Percentiles rank a stretch among this genome's conserved stretches.
Evolutionary conservation across 2,888 invertebrate genomes (phyloP).

Genomic region (Oeneis ivallda): DNA sequence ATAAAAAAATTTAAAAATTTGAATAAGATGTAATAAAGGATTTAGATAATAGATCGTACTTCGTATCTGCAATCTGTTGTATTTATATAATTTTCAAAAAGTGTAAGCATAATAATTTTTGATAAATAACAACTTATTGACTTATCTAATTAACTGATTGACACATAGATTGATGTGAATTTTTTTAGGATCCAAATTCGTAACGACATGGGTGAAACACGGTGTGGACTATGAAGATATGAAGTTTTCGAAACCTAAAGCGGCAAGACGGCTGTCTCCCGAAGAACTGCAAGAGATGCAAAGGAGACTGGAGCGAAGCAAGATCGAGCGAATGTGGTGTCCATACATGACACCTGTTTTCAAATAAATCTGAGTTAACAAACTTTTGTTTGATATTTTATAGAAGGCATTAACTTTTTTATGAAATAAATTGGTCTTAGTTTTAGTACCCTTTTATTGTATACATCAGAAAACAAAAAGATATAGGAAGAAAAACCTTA

Average conservation of each 20-base stretch:
- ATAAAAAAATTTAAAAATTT: too few relatives aligned
- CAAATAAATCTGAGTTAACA: conserved; percentile 28
- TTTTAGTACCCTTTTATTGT: background rate
- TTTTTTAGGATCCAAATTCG: conserved; percentile 50
- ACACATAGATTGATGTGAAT: background rate
- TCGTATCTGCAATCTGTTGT: too few relatives aligned
- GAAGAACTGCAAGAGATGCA: conserved; percentile 46
- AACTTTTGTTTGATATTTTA: background rate
- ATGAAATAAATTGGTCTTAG: background rate
- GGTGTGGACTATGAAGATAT: conserved; percentile 51
- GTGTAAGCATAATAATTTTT: too few relatives aligned
- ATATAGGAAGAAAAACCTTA: too few relatives aligned
- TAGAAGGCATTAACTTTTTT: background rate
- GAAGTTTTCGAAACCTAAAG: conserved; percentile 54
- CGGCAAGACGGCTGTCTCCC: conserved; percentile 40
- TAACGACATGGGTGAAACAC: conserved; percentile 52
- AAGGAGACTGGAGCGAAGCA: conserved; percentile 42
- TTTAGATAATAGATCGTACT: too few relatives aligned
- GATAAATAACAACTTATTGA: too few relatives aligned
- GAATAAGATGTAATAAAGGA: too few relatives aligned
- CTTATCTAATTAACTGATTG: too few relatives aligned
- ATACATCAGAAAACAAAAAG: too few relatives aligned
- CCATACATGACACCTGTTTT: conserved; percentile 57
- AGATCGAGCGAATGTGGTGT: conserved; percentile 68
- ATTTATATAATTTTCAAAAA: too few relatives aligned